Conservation (phyloP, 2,888 invertebrate genomes). For the Sycophila texana region DNA sequence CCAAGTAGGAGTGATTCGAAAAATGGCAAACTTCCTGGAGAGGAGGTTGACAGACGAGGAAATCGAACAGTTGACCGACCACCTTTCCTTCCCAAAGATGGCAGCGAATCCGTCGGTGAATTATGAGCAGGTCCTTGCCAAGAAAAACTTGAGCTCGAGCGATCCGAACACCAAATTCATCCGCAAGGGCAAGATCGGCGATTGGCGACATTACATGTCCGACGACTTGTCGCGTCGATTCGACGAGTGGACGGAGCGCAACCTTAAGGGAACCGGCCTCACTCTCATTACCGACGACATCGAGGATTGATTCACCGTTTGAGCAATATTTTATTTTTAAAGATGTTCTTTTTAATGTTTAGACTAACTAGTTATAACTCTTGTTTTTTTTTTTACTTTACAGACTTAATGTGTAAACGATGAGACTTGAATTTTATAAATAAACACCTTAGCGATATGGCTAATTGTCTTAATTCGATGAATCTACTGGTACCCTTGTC, state of each 20-base stretch:
- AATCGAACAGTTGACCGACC: slow-evolving; percentile 82
- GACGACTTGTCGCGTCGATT: slow-evolving; percentile 83
- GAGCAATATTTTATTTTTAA: not conserved
- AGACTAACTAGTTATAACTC: not conserved
- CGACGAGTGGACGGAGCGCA: slow-evolving; percentile 83
- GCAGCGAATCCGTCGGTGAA: slow-evolving; percentile 88
- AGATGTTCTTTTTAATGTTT: not conserved
- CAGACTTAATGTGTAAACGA: too few species aligned
- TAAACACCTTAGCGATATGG: too few species aligned
- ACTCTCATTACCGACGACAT: slow-evolving; percentile 76
- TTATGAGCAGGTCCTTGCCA: slow-evolving; percentile 80
- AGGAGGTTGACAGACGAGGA: slow-evolving; percentile 82
- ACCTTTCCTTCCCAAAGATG: slow-evolving; percentile 90
- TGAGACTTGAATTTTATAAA: too few species aligned
- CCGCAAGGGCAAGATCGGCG: slow-evolving; percentile 87
- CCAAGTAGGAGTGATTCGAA: slow-evolving; percentile 80
- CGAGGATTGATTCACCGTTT: slow-evolving; percentile 29
- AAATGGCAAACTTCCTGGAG: slow-evolving; percentile 85
- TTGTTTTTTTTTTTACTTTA: too few species aligned
- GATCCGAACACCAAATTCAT: slow-evolving; percentile 81
- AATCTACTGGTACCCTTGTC: too few species aligned
- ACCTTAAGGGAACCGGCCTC: slow-evolving; percentile 81
- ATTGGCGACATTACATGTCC: slow-evolving; percentile 88
- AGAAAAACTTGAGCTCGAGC: slow-evolving; percentile 77
- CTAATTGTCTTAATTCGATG: too few species aligned